Base-by-base conservation (phyloP, 2,888 invertebrate genomes). In the Mechanitis messenoides region DNA sequence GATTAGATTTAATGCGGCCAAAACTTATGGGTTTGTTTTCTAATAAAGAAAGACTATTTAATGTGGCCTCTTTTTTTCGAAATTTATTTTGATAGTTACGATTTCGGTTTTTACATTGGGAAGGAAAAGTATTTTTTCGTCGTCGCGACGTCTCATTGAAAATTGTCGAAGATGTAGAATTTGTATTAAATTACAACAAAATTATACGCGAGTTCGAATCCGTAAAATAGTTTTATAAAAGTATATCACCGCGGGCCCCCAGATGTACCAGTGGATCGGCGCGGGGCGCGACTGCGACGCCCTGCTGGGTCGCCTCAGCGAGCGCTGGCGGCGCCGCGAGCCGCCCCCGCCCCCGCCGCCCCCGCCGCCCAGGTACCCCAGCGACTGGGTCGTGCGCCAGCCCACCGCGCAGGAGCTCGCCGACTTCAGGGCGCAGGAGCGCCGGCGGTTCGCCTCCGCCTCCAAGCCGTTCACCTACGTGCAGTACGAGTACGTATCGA, bases 381-480 rank as follows among this genome's bases (percentile, higher is more conserved):
- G 71, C 9, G 65, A 92, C 31, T 97, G 96, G 96, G 92, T 94
- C 3, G 96, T 98, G 0, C 92, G 95, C 31, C 92, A 95, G 42
- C 95, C 97, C 0, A 94, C 94, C 0, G 82, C 87, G 0, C 93
- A 95, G 1, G 98, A 98, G 82, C 92, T 96, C 55, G 91, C 92
- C 33, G 92, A 93, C 58, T 97, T 96, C 72, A 92, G 95, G 55
- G 89, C 92, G 28, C 94, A 98, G 85, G 98, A 98, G 81, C 91
- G 94, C 20, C 87, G 92, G 70, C 91, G 98, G 56, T 98, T 97
- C 79, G 94, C 95, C 55, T 93, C 95, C 66, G 97, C 98, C 0
- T 97, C 97, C 69, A 95, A 95, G 77, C 95, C 98, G 0, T 98
- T 96, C 76, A 97, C 97, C 0, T 98, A 97, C 75, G 90, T 93